A percentile compares a stretch with the other conserved stretches of the same genome.
These are phyloP conservation scores for Aleiodes testaceus DNA, from an alignment of 2,888 invertebrate species.

Conservation along the genomic window DNA sequence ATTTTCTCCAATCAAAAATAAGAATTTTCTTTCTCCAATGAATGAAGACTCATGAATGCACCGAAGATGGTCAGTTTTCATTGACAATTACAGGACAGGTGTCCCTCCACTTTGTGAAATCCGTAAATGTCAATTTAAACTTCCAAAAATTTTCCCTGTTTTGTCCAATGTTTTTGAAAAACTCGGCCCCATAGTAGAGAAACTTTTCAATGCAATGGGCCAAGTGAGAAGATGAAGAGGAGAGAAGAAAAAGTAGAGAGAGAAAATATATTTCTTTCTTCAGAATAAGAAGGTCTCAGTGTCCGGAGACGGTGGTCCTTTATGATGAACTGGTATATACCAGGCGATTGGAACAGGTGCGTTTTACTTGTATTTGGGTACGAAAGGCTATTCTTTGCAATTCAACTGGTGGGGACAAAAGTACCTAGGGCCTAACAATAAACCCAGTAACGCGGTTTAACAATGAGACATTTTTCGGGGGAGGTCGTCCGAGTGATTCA, in stretches of 20 bases:
- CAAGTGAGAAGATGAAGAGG: slow-evolving; percentile 4
- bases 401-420: slow-evolving; percentile 8
- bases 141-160: not conserved
- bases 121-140: slow-evolving; percentile 16
- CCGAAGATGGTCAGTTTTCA: slow-evolving; percentile 14
- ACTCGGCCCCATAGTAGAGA: not conserved
- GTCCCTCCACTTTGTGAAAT: not conserved
- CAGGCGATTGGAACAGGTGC: slow-evolving; percentile 29
- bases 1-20: no score
- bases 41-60: not conserved
- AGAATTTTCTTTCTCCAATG: no score
- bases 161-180: slow-evolving; percentile 18
- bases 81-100: slow-evolving; percentile 18
- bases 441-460: not conserved
- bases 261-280: not conserved
- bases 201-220: slow-evolving; percentile 20
- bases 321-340: slow-evolving; percentile 20
- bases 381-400: slow-evolving; percentile 28
- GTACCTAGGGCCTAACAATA: not conserved
- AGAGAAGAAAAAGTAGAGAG: not conserved
- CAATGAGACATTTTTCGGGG: slow-evolving; percentile 2
- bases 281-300: slow-evolving; percentile 4
- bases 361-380: slow-evolving; percentile 15
- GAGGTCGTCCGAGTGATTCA: slow-evolving; percentile 1
- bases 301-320: slow-evolving; percentile 8